Evolutionary conservation across 2,888 invertebrate genomes (phyloP).

Genomic region (Cheilosia pagana): DNA sequence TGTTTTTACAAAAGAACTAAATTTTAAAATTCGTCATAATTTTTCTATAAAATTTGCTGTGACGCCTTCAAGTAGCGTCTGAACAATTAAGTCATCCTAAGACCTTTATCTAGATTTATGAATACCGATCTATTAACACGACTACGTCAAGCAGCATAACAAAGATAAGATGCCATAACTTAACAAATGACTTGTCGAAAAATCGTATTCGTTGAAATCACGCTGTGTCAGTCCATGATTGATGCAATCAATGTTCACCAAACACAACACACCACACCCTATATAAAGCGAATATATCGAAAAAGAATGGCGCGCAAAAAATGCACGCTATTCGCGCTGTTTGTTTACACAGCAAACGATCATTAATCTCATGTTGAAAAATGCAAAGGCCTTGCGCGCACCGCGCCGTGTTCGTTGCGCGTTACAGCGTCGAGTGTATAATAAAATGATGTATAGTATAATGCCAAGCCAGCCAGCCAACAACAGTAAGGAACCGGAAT

Average conservation of each 20-base stretch:
- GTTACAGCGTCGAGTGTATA: background rate
- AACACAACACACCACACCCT: slow-evolving; percentile 24
- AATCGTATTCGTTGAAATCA: background rate
- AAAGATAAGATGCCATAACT: background rate
- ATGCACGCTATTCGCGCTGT: slow-evolving; percentile 51
- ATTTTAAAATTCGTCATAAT: no score
- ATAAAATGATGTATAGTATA: background rate
- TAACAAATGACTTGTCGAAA: background rate
- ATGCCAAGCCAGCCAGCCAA: background rate
- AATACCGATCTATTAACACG: no score
- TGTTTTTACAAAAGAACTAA: no score
- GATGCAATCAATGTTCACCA: background rate
- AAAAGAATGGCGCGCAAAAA: slow-evolving; percentile 40
- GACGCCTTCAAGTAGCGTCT: no score
- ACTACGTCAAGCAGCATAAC: background rate
- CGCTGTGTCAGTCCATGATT: background rate
- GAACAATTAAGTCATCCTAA: no score
- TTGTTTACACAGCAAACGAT: slow-evolving; percentile 56
- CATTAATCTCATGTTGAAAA: slow-evolving; percentile 24
- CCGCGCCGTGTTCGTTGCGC: background rate
- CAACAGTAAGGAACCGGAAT: background rate
- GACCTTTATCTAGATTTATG: no score
- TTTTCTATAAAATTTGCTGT: no score
- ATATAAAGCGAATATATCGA: background rate
- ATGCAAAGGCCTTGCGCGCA: background rate